Evolutionary conservation across 2,113 vertebrate genomes (phyloP).

Genomic region (Sylvietta virens): DNA sequence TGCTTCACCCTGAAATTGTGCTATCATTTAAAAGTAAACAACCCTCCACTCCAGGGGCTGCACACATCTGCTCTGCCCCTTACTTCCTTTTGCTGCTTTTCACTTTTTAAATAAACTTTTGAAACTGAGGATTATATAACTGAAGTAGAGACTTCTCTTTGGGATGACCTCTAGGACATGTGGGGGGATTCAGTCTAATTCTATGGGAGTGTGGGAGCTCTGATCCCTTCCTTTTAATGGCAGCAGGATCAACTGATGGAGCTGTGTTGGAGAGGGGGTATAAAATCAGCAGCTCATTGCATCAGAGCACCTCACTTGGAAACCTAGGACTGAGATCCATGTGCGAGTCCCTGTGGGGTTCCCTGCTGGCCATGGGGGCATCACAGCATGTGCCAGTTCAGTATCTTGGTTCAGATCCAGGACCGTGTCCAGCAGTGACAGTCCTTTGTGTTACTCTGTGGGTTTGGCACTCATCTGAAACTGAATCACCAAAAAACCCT

Average conservation of each 20-base stretch:
- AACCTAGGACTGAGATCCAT: not conserved
- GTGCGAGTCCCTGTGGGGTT: not conserved
- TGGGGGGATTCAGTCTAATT: not conserved
- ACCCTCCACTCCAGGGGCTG: not conserved
- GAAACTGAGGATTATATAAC: not conserved
- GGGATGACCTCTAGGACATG: not conserved
- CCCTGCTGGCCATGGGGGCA: not conserved
- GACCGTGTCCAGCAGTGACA: rapidly evolving
- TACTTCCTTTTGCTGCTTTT: not conserved
- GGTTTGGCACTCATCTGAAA: not conserved
- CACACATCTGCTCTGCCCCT: rapidly evolving
- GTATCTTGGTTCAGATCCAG: not conserved
- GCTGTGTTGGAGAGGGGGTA: not conserved
- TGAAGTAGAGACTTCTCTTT: not conserved
- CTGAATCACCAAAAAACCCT: not conserved
- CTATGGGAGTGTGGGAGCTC: not conserved
- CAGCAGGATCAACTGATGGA: not conserved
- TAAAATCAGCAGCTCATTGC: not conserved
- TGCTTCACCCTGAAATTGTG: not conserved
- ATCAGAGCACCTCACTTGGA: not conserved
- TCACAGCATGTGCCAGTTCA: not conserved
- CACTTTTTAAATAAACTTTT: not conserved
- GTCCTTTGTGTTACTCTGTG: not conserved
- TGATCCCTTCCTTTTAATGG: not conserved
- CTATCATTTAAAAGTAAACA: not conserved